Evolutionary conservation across 2,797 vertebrate species (phyloP), one percentile per base, ranked within the genome.

Genomic region (Choloepus didactylus): DNA sequence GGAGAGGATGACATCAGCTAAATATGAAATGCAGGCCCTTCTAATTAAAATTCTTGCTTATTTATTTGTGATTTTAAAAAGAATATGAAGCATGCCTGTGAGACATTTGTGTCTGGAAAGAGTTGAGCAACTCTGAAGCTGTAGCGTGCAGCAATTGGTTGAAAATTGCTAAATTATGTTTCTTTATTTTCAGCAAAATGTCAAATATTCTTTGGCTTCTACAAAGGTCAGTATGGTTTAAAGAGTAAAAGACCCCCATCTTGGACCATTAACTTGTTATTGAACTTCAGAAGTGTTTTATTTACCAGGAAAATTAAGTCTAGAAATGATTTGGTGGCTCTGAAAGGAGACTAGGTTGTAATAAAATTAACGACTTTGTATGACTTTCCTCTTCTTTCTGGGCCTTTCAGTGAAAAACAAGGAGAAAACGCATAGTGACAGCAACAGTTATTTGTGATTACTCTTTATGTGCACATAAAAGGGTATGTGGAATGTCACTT

Each of bases 111-210:
- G 70, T 98, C 94, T 98, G 95, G 95, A 98, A 98, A 96, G 94
- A 97, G 79, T 95, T 98, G 97, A 98, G 97, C 96, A 98, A 96
- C 88, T 96, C 67, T 80, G 54, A 97, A 96, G 90, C 77, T 94
- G n/a, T 49, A 97, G 64, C 85, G 81, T 90, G 96, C 56, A 77
- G 93, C 93, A 87, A 94, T 56, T 97, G 86, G 96, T 96, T 96
- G 77, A 96, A 97, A 97, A 97, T 95, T 96, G 93, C 95, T 97
- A 96, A 97, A 97, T 95, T 96, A 76, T 97, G 76, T 97, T 97
- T 97, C 93, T 97, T 97, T 98, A 97, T 97, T 98, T 97, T 98
- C 96, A 92, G 25, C 19, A n/a, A 98, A 98, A 98, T 98, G 98
- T 97, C 98, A 98, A 96, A 87, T 86, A 80, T 92, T 97, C 93